Conservation (phyloP, 2,888 invertebrate species). For the Spialia ferax region DNA sequence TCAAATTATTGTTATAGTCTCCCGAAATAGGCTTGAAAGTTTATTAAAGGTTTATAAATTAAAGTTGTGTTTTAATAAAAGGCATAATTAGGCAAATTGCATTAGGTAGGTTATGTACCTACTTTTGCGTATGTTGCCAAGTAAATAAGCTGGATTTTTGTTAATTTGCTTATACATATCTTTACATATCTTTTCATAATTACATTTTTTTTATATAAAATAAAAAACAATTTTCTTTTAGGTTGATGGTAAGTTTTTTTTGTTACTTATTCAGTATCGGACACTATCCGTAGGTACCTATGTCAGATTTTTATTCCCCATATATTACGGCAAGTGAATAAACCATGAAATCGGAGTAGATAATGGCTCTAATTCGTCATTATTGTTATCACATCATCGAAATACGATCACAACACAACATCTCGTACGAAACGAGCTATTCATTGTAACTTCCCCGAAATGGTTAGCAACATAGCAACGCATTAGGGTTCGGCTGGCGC, state of each 20-base stretch:
- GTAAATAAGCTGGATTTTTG: too few species aligned
- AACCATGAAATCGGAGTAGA: not conserved
- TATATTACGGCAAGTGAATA: not conserved
- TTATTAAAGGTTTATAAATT: conserved; percentile 38
- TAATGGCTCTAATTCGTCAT: conserved; percentile 11
- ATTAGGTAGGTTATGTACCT: too few species aligned
- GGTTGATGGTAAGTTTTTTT: not conserved
- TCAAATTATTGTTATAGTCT: conserved; percentile 30
- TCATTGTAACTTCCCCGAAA: conserved; percentile 8
- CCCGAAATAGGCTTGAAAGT: conserved; percentile 31
- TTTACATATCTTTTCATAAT: too few species aligned
- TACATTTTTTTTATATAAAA: not conserved
- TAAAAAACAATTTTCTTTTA: not conserved
- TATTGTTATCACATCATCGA: conserved; percentile 3
- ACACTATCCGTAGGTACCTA: not conserved
- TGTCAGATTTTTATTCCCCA: not conserved
- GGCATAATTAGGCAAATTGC: not conserved
- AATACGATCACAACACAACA: conserved; percentile 15
- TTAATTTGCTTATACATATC: too few species aligned
- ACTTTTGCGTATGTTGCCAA: too few species aligned
- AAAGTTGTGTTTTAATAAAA: conserved; percentile 13
- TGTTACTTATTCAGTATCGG: not conserved
- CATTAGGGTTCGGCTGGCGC: conserved; percentile 32
- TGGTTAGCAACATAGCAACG: conserved; percentile 27
- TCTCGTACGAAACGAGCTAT: conserved; percentile 5